Percentiles rank a stretch among this genome's conserved stretches.
phyloP scores from a whole-genome alignment of 2,797 vertebrate genomes.

The Hephaestus fuliginosus region DNA sequence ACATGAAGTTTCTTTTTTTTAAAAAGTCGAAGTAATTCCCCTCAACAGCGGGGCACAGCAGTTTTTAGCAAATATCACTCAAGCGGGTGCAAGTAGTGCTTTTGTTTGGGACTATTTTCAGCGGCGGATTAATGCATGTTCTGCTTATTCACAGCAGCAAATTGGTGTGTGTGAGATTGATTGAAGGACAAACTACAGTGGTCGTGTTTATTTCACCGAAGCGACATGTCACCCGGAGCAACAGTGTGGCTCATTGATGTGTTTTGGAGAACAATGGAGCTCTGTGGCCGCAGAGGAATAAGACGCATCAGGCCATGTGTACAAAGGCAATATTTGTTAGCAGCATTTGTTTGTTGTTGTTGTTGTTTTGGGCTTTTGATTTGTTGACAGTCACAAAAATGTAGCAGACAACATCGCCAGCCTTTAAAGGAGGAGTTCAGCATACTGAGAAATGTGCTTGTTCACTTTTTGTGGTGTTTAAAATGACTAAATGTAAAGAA shows the following conservation, averaged over 20 bases:
- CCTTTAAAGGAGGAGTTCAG: background rate
- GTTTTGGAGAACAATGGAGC: constrained; percentile 1
- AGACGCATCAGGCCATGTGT: background rate
- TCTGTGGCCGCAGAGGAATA: background rate
- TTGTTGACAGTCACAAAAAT: constrained; percentile 3
- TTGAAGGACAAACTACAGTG: constrained; percentile 4
- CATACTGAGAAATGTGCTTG: background rate
- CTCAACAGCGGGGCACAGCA: background rate
- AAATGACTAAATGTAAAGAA: background rate
- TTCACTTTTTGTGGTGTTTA: background rate
- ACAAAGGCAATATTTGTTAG: background rate
- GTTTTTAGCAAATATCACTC: background rate
- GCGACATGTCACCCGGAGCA: background rate
- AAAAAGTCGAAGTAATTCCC: background rate
- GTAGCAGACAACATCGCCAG: background rate
- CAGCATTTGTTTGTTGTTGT: background rate
- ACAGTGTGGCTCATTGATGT: constrained; percentile 10
- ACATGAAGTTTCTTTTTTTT: background rate
- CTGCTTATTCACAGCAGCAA: constrained; percentile 6
- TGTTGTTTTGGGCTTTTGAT: constrained; percentile 12
- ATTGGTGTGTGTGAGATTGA: background rate
- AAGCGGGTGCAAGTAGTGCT: background rate
- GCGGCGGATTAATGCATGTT: constrained; percentile 15
- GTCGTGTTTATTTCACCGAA: background rate
- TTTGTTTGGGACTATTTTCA: constrained; percentile 16